phyloP scores from a whole-genome alignment of 2,113 vertebrate species.

The Callocephalon fimbriatum region DNA sequence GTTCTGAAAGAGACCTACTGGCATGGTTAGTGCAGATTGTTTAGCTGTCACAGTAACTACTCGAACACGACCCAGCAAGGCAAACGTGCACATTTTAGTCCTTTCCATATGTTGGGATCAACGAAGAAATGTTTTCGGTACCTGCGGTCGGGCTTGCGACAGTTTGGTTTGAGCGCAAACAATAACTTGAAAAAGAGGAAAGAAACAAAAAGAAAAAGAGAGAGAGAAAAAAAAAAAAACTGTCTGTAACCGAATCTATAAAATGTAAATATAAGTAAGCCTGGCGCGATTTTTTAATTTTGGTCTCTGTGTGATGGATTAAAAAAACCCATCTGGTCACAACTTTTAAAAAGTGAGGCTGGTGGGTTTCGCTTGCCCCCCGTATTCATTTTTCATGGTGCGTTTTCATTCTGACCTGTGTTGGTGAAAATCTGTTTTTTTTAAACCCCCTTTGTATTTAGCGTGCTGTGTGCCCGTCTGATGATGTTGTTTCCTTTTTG shows the following conservation, averaged over 20 bases:
- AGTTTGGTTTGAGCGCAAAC: not conserved
- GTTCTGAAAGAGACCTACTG: not conserved
- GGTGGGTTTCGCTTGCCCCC: not conserved
- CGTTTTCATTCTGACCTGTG: not conserved
- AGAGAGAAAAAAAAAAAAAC: rapidly evolving
- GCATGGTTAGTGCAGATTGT: constrained; percentile 7
- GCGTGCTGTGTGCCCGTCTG: not conserved
- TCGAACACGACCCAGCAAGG: not conserved
- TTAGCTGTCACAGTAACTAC: constrained; percentile 53
- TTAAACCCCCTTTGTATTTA: not conserved
- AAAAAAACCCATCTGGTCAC: not conserved
- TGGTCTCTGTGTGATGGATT: not conserved
- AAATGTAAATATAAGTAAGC: constrained; percentile 17
- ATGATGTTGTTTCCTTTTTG: not conserved
- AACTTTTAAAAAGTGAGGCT: constrained; percentile 45
- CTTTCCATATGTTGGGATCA: not conserved
- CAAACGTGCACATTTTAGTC: not conserved
- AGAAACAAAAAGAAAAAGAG: not conserved
- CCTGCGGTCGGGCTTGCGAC: not conserved
- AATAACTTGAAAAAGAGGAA: not conserved
- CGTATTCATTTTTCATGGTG: not conserved
- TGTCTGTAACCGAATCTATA: not conserved
- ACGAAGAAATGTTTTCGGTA: constrained; percentile 27
- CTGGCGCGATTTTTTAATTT: not conserved
- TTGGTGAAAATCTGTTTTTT: not conserved